Percentiles rank a stretch among this genome's conserved stretches.
These are phyloP conservation scores for Smutsia gigantea DNA, from an alignment of 2,797 vertebrate genomes.

Conservation along the genomic window DNA sequence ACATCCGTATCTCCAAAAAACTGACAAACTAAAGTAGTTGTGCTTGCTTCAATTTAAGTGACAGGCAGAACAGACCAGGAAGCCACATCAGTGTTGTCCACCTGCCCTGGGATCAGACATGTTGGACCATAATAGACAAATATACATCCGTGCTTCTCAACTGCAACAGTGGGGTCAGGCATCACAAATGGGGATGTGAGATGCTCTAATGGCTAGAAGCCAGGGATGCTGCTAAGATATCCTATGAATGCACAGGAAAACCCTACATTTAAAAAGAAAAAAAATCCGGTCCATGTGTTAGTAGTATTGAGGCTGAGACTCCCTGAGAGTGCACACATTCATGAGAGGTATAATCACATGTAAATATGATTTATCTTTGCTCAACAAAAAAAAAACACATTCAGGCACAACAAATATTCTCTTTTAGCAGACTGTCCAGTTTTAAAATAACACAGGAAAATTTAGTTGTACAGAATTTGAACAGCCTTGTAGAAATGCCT, in stretches of 20 bases:
- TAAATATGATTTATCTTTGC: neutral
- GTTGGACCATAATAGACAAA: neutral
- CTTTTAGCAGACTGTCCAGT: constrained; percentile 11
- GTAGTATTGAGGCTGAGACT: neutral
- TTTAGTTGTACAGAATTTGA: neutral
- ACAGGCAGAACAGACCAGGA: neutral
- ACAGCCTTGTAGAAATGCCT: constrained; percentile 6
- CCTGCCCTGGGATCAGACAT: neutral
- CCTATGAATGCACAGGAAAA: neutral
- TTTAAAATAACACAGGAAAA: constrained; percentile 30
- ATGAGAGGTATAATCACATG: neutral
- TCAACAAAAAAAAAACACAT: constrained; percentile 18
- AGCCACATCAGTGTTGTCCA: neutral
- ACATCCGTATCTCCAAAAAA: neutral
- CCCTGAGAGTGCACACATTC: neutral
- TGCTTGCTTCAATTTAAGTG: neutral
- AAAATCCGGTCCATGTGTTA: neutral
- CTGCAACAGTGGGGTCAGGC: neutral
- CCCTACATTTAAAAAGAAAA: neutral
- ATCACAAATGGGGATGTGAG: neutral
- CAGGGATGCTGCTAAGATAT: neutral
- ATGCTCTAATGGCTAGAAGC: neutral
- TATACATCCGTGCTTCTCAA: neutral
- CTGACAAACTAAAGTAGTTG: neutral
- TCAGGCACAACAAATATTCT: neutral